Percentiles rank a stretch among this genome's conserved stretches.
Evolutionary conservation across 1,140 invertebrate genomes (phyloP).

Genomic region (Apis dorsata): DNA sequence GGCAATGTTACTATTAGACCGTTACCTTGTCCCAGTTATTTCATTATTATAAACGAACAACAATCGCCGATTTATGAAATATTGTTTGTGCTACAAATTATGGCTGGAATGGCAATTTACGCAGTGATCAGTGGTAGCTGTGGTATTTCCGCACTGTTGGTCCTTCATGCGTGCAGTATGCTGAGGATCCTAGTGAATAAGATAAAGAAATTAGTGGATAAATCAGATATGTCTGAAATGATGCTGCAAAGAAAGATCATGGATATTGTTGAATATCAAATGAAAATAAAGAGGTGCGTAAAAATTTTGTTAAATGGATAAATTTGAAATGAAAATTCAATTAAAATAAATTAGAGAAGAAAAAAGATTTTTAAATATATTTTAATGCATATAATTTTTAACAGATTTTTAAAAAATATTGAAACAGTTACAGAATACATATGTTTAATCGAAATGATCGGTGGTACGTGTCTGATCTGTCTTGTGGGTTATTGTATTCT

Average conservation of each 20-base stretch:
- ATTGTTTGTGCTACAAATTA: conserved; percentile 50
- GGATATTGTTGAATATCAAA: conserved; percentile 49
- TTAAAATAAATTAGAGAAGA: neutral
- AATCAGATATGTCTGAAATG: neutral
- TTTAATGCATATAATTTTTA: no score
- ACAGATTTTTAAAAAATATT: conserved; percentile 46
- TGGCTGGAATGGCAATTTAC: conserved; percentile 51
- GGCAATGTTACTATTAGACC: conserved; percentile 51
- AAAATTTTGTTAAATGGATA: no score
- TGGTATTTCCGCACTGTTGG: conserved; percentile 47
- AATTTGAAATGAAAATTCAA: no score
- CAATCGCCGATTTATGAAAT: conserved; percentile 55
- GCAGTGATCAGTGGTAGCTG: conserved; percentile 33
- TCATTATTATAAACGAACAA: conserved; percentile 48
- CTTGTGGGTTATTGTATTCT: conserved; percentile 53
- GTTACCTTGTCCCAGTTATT: conserved; percentile 44
- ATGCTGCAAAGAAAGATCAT: conserved; percentile 9
- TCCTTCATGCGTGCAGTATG: conserved; percentile 59
- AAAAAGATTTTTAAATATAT: neutral
- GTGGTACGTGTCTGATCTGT: conserved; percentile 63
- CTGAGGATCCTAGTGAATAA: conserved; percentile 42
- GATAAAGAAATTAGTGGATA: conserved; percentile 29
- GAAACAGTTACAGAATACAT: conserved; percentile 47
- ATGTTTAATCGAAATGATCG: conserved; percentile 61
- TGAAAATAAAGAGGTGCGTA: conserved; percentile 33